phyloP scores from a whole-genome alignment of 92 coral and sea anemone species.

The Heliopora coerulea region DNA sequence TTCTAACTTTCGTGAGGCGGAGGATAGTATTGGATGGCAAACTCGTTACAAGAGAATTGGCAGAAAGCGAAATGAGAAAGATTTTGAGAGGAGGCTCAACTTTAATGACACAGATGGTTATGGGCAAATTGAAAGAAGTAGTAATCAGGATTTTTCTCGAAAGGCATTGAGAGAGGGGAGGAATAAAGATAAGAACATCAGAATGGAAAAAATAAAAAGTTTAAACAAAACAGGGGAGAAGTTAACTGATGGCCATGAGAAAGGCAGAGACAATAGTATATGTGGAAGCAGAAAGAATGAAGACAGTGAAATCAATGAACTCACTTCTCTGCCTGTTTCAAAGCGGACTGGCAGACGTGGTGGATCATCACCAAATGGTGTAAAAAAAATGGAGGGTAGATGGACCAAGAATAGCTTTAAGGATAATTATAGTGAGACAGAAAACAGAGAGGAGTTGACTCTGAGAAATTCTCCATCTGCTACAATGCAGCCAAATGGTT shows the following conservation, averaged over 20 bases:
- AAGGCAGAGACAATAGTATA: not conserved
- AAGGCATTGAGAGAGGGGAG: not conserved
- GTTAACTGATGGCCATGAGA: not conserved
- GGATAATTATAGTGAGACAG: not conserved
- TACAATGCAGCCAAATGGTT: constrained; percentile 9
- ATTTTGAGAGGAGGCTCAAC: not conserved
- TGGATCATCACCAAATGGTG: not conserved
- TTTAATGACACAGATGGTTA: not conserved
- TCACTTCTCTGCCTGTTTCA: not conserved
- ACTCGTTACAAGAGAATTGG: constrained; percentile 23
- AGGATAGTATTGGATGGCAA: constrained; percentile 30
- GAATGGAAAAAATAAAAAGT: not conserved
- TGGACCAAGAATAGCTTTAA: not conserved
- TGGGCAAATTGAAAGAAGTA: not conserved
- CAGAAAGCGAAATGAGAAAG: constrained; percentile 13
- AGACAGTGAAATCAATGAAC: not conserved
- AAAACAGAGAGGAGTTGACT: not conserved
- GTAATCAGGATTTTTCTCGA: not conserved
- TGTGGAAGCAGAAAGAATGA: constrained; percentile 11
- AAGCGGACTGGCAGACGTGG: constrained; percentile 16
- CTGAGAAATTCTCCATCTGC: not conserved
- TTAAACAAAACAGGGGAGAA: not conserved
- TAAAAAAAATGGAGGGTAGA: constrained; percentile 12
- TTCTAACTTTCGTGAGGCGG: not conserved
- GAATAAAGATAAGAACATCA: not conserved